These are phyloP conservation scores for Sandelia bainsii DNA, from an alignment of 2,797 vertebrate species.

Conservation along the genomic window DNA sequence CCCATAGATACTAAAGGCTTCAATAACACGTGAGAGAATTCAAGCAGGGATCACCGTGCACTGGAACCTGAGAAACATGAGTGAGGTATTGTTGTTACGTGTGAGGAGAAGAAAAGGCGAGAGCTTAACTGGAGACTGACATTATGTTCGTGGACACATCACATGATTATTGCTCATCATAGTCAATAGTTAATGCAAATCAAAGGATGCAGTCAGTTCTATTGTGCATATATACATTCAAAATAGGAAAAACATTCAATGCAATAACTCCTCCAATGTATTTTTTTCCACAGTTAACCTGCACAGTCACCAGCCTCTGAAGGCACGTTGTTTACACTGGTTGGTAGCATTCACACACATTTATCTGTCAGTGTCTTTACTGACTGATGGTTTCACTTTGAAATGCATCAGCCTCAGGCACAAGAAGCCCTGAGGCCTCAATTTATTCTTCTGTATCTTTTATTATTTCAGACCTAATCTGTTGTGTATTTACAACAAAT, in stretches of 20 bases:
- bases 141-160: neutral
- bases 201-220: neutral
- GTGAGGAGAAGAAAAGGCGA: conserved; percentile 16
- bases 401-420: conserved; percentile 5
- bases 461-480: neutral
- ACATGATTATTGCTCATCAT: conserved; percentile 1
- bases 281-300: neutral
- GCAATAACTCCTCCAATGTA: neutral
- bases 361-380: neutral
- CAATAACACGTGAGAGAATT: conserved; percentile 1
- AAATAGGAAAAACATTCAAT: neutral
- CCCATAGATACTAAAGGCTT: conserved; percentile 35
- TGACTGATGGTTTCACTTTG: neutral
- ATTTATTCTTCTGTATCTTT: conserved; percentile 4
- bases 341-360: neutral
- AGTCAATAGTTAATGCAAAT: neutral
- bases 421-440: neutral
- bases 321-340: conserved; percentile 7
- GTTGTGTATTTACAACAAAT: conserved; percentile 1
- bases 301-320: neutral
- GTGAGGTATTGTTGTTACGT: conserved; percentile 26
- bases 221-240: neutral
- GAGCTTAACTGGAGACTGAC: neutral
- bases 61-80: conserved; percentile 25
- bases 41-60: conserved; percentile 15